Conservation (phyloP, 2,797 vertebrate genomes). For the Pelobates cultripes region DNA sequence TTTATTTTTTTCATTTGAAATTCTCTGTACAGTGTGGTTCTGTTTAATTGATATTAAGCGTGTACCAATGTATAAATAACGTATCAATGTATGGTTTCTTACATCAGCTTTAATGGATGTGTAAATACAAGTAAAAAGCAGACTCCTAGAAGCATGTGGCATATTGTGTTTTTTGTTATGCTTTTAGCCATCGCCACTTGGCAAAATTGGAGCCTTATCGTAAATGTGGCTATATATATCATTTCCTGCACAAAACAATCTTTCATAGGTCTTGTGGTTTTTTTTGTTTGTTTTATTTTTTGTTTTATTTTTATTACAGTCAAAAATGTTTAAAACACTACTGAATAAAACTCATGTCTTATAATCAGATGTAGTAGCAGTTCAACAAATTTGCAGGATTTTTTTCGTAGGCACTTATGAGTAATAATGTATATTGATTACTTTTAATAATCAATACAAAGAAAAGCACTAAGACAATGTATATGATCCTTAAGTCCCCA, state of each 20-base stretch:
- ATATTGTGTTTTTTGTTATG: background rate
- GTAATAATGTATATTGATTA: background rate
- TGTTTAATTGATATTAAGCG: slow-evolving; percentile 30
- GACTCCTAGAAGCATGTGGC: slow-evolving; percentile 22
- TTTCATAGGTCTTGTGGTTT: background rate
- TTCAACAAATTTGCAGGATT: background rate
- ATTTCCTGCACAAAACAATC: slow-evolving; percentile 5
- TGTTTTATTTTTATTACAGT: slow-evolving; percentile 31
- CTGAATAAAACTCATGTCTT: slow-evolving; percentile 42
- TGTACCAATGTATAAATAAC: slow-evolving; percentile 41
- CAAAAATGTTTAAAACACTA: slow-evolving; percentile 43
- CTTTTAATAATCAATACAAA: background rate
- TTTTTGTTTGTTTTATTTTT: slow-evolving; percentile 21
- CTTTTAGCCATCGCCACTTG: slow-evolving; percentile 13
- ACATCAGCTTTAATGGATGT: slow-evolving; percentile 36
- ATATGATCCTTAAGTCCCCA: no score
- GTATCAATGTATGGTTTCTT: slow-evolving; percentile 37
- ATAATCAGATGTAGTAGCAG: no score
- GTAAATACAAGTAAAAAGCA: slow-evolving; percentile 37
- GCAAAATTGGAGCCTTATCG: slow-evolving; percentile 1
- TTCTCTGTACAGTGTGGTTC: slow-evolving; percentile 43
- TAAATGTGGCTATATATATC: background rate
- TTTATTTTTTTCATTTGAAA: slow-evolving; percentile 3
- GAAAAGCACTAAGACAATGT: background rate
- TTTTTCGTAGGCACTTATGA: background rate